Evolutionary conservation across 2,888 invertebrate species (phyloP), one percentile per base, ranked within the genome.

Genomic region (Leucophenga maculata): DNA sequence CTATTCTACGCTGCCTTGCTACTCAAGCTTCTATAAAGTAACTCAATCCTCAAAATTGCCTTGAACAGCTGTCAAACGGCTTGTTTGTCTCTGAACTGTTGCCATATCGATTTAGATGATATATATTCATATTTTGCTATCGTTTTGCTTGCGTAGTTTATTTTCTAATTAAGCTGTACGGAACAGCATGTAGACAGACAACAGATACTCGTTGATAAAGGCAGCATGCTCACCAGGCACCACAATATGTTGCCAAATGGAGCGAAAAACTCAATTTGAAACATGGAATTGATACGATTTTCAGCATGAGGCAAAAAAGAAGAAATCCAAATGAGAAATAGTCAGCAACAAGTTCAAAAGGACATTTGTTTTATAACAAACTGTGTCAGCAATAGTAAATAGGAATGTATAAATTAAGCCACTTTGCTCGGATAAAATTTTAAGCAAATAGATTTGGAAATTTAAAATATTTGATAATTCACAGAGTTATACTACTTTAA

Each of bases 41-140:
- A n/a, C n/a, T n/a, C 8, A 39, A 39, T 6, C 8, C 39, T 6
- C 8, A 8, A 39, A 39, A 39, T 39, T 8, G 3, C 11, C 39
- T 6, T 39, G 39, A 31, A 31, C 57, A 57, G n/a, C 57, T 57
- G 57, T 31, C 31, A 31, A n/a, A 14, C 16, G n/a, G 20, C 20
- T 39, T 32, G n/a, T 32, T 60, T 60, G 60, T 60, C 60, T 60
- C 39, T 60, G 60, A 60, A 60, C 60, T 60, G 39, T 60, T 60
- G 60, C 39, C 39, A 16, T 18, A 16, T 20, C 52, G 52, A 52
- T 18, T 52, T 14, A 20, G 55, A 14, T 9, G 26, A 20, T 55
- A 55, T 26, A 20, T 59, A 59, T 59, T 59, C 26, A 26, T 59
- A 32, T 32, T 59, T 59, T 18, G 31, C 59, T 59, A 31, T 9